A percentile compares a stretch with the other conserved stretches of the same genome.
phyloP scores from a whole-genome alignment of 2,888 invertebrate genomes.

The Cordilura impudica region DNA sequence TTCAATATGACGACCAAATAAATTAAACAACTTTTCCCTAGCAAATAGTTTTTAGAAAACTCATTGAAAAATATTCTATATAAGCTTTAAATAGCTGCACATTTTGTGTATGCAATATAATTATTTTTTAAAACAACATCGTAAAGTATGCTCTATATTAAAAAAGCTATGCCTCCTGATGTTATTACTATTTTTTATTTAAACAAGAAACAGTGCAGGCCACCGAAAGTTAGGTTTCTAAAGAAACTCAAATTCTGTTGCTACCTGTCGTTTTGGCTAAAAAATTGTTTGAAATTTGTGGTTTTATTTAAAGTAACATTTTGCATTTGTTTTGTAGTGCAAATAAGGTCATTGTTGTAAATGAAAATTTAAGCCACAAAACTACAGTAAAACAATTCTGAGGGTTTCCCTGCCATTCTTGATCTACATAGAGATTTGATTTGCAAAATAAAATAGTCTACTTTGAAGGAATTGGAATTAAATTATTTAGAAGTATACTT shows the following conservation, averaged over 20 bases:
- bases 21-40: not conserved
- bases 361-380: conserved; percentile 7
- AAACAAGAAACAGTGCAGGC: not conserved
- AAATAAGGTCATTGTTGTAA: conserved; percentile 10
- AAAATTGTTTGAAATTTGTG: conserved; percentile 3
- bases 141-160: not conserved
- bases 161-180: not conserved
- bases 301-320: conserved; percentile 5
- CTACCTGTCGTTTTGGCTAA: conserved; percentile 25
- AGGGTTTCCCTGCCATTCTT: not conserved
- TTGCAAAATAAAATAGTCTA: not conserved
- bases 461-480: not conserved
- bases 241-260: not conserved
- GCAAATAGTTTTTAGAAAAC: not conserved
- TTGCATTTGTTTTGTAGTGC: not conserved
- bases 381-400: not conserved
- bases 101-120: conserved; percentile 27
- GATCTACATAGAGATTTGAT: not conserved
- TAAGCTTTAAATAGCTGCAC: conserved; percentile 4
- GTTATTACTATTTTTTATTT: not conserved
- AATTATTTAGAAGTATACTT: not conserved
- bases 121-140: not conserved
- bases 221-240: not conserved
- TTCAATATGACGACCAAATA: not conserved
- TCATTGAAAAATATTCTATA: not conserved